These are phyloP conservation scores for rat (Rattus norvegicus) DNA, from an alignment of 2,113 vertebrate species.

Conservation along the genomic window DNA sequence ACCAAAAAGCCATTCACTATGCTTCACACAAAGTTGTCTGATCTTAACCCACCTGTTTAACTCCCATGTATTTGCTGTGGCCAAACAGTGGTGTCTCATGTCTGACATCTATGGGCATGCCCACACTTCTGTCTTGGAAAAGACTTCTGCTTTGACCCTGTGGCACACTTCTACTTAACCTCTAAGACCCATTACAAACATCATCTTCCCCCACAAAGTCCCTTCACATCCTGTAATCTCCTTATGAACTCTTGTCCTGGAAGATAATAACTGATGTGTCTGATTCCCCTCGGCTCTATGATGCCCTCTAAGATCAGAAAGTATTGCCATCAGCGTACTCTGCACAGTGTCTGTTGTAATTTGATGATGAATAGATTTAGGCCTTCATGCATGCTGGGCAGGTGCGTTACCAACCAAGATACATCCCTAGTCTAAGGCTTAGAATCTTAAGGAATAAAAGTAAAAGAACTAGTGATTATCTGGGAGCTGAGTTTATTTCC, in stretches of 20 bases:
- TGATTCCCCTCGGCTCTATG: background rate
- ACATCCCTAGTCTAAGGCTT: background rate
- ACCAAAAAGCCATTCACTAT: background rate
- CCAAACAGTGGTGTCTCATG: fast-evolving
- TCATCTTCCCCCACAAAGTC: background rate
- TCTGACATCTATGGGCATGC: background rate
- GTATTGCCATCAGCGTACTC: background rate
- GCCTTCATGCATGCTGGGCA: background rate
- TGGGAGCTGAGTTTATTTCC: background rate
- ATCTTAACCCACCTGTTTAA: background rate
- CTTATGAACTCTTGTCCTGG: background rate
- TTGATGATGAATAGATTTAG: background rate
- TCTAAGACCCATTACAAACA: background rate
- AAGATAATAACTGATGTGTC: background rate
- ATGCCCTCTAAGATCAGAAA: background rate
- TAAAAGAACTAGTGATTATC: background rate
- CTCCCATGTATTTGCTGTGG: fast-evolving
- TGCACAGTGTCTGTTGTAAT: background rate
- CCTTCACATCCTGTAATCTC: background rate
- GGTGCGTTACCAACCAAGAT: too few species aligned
- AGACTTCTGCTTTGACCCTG: background rate
- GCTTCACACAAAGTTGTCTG: background rate
- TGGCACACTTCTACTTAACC: background rate
- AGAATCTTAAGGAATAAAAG: constrained; percentile 12
- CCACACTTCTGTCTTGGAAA: background rate